Evolutionary conservation across 2,113 vertebrate genomes (phyloP).

Genomic region (Platycercus adscitus): DNA sequence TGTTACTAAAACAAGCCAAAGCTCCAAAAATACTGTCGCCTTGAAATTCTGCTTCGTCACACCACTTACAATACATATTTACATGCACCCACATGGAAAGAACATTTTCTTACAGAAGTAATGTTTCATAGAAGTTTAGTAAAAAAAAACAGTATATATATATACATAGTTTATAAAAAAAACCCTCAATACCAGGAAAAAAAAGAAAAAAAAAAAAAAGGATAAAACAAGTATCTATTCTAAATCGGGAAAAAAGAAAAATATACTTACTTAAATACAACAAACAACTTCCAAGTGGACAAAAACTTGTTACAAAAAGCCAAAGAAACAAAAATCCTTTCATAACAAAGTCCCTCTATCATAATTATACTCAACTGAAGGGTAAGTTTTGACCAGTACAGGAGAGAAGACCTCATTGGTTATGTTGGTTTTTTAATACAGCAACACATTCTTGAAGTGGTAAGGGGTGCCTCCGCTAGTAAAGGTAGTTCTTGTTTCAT

Average conservation of each 20-base stretch:
- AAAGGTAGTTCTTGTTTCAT: background rate
- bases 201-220: background rate
- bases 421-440: background rate
- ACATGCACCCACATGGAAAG: background rate
- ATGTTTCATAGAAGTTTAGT: background rate
- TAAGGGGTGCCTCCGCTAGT: background rate
- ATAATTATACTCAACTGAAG: background rate
- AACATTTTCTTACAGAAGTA: background rate
- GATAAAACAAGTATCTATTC: background rate
- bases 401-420: fast-evolving
- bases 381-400: background rate
- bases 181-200: background rate
- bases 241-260: background rate
- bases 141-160: background rate
- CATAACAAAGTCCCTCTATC: background rate
- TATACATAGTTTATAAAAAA: background rate
- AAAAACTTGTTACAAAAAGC: background rate
- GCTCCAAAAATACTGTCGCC: background rate
- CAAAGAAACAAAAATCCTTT: background rate
- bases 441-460: fast-evolving
- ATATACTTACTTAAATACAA: background rate
- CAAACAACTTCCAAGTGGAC: background rate
- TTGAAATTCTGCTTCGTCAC: background rate
- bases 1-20: background rate
- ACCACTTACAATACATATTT: background rate